Evolutionary conservation across 1,140 invertebrate species (phyloP).

Genomic region (Drosophila bipectinata): DNA sequence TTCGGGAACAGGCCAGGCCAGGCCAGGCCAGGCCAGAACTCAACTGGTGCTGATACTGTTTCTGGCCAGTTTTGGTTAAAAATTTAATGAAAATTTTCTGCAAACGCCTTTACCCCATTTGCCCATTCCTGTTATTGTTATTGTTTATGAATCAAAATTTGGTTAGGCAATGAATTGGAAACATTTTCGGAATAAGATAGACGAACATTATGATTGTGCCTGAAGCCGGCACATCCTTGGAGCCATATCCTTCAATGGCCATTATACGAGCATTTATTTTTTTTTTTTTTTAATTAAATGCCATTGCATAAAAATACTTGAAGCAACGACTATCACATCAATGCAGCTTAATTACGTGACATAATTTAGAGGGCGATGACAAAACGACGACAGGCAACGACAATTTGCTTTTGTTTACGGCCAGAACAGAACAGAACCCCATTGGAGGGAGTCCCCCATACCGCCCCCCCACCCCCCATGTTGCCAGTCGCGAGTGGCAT

Average conservation of each 20-base stretch:
- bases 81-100: slow-evolving; percentile 38
- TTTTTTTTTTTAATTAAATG: slow-evolving; percentile 64
- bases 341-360: slow-evolving; percentile 72
- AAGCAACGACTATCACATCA: slow-evolving; percentile 37
- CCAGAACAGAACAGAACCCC: not conserved
- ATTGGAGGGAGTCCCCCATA: not conserved
- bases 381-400: slow-evolving; percentile 41
- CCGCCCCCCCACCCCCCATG: no score
- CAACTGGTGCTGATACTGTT: not conserved
- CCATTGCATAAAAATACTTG: slow-evolving; percentile 48
- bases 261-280: not conserved
- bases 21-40: not conserved
- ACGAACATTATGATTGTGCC: not conserved
- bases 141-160: slow-evolving; percentile 27
- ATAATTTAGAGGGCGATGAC: slow-evolving; percentile 66
- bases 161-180: slow-evolving; percentile 24
- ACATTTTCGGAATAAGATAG: slow-evolving; percentile 23
- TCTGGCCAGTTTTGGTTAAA: slow-evolving; percentile 30
- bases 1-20: no score
- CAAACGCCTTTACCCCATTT: no score
- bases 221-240: no score
- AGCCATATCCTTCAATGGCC: no score
- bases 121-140: not conserved
- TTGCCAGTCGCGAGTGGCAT: slow-evolving; percentile 11
- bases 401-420: slow-evolving; percentile 57